A percentile compares a stretch with the other conserved stretches of the same genome.
These are phyloP conservation scores for Limnephilus rhombicus DNA, from an alignment of 2,888 invertebrate species.

Conservation along the genomic window DNA sequence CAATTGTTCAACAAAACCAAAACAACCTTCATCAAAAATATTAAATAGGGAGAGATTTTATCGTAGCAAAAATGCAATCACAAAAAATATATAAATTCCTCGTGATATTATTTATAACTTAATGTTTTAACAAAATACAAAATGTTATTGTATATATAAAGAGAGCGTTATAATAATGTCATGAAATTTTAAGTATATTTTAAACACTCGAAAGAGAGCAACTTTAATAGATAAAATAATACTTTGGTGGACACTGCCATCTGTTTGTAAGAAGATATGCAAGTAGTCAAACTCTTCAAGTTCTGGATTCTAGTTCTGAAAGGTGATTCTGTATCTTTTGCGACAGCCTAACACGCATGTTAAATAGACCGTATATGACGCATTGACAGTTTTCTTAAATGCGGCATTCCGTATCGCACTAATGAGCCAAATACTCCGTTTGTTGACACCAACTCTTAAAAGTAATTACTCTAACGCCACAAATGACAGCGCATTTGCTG, in stretches of 20 bases:
- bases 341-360: too few relatives aligned
- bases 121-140: background rate
- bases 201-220: slow-evolving; percentile 21
- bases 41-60: background rate
- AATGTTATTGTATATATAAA: slow-evolving; percentile 14
- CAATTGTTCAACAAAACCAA: slow-evolving; percentile 45
- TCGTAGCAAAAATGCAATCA: background rate
- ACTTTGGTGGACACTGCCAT: slow-evolving; percentile 28
- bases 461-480: too few relatives aligned
- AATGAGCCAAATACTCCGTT: too few relatives aligned
- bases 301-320: background rate
- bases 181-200: background rate
- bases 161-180: background rate
- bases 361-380: too few relatives aligned
- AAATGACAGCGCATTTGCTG: too few relatives aligned
- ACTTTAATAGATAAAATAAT: slow-evolving; percentile 21
- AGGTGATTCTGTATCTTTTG: too few relatives aligned
- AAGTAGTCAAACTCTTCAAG: background rate
- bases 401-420: too few relatives aligned
- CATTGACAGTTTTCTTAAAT: too few relatives aligned
- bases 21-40: slow-evolving; percentile 17
- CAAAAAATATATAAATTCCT: background rate
- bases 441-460: too few relatives aligned
- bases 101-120: background rate
- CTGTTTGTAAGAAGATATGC: background rate